Percentiles rank a stretch among this genome's conserved stretches.
phyloP scores from a whole-genome alignment of 2,888 invertebrate species.

The Leucania comma region DNA sequence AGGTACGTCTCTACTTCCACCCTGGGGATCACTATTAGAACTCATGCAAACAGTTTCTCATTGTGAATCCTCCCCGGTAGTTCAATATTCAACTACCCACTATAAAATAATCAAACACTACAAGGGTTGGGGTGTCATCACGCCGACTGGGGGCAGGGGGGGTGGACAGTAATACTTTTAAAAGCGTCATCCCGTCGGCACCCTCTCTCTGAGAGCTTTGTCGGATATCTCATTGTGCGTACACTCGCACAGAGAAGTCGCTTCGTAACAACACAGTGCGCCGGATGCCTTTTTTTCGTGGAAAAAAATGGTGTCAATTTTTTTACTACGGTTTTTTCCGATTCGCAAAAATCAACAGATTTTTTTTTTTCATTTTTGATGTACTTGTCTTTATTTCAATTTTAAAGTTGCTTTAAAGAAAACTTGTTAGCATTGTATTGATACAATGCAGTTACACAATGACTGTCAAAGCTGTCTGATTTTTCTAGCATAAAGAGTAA shows the following conservation, averaged over 20 bases:
- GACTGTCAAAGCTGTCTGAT: conserved; percentile 17
- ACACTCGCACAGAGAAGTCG: conserved; percentile 76
- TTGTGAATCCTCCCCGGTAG: conserved; percentile 65
- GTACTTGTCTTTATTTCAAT: background rate
- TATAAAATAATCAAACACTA: conserved; percentile 78
- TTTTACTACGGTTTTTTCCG: background rate
- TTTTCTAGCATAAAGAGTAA: conserved; percentile 15
- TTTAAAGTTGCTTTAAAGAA: conserved; percentile 4
- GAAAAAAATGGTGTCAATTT: conserved; percentile 56
- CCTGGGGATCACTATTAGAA: conserved; percentile 62
- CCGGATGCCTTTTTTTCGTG: conserved; percentile 65
- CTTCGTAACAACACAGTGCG: conserved; percentile 62
- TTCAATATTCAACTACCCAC: conserved; percentile 76
- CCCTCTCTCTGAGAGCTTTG: conserved; percentile 80
- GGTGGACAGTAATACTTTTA: conserved; percentile 87
- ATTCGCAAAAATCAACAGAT: background rate
- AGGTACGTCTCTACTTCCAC: conserved; percentile 22
- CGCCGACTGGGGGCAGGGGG: conserved; percentile 57
- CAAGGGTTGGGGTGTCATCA: conserved; percentile 75
- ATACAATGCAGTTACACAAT: conserved; percentile 22
- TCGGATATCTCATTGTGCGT: conserved; percentile 81
- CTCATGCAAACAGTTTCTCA: conserved; percentile 66
- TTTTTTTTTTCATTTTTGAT: conserved; percentile 7
- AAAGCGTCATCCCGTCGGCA: conserved; percentile 84
- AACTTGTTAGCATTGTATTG: conserved; percentile 1